Evolutionary conservation across 2,888 invertebrate species (phyloP).

Genomic region (Amphipyra berbera): DNA sequence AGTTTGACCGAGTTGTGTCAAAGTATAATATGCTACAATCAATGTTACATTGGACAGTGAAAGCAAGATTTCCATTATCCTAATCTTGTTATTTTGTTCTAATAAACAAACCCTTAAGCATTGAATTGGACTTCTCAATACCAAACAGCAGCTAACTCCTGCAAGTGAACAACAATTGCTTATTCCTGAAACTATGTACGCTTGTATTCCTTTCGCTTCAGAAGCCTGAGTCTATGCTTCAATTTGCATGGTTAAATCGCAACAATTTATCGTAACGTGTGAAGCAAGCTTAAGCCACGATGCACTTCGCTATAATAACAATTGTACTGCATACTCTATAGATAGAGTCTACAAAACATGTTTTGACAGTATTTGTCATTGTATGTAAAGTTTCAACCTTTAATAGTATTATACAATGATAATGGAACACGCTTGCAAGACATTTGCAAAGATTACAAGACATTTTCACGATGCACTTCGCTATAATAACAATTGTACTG

Average conservation of each 20-base stretch:
- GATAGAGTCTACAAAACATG: neutral
- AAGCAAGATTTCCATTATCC: neutral
- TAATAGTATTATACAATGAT: too few relatives aligned
- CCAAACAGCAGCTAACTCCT: neutral
- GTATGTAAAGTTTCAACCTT: too few relatives aligned
- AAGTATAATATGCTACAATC: too few relatives aligned
- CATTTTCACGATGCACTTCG: neutral
- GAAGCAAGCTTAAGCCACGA: neutral
- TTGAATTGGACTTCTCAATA: neutral
- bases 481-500: slow-evolving; percentile 1
- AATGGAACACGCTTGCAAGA: too few relatives aligned
- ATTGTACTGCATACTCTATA: too few relatives aligned
- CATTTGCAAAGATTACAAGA: too few relatives aligned
- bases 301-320: neutral
- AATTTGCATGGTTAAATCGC: neutral
- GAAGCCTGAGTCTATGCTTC: neutral
- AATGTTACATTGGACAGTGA: too few relatives aligned
- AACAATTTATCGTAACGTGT: slow-evolving; percentile 6
- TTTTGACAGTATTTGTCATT: neutral
- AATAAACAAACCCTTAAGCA: too few relatives aligned
- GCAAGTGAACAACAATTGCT: neutral
- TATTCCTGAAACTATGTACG: slow-evolving; percentile 1
- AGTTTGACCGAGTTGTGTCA: too few relatives aligned
- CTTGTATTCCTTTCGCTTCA: neutral
- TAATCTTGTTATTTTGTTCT: too few relatives aligned